Evolutionary conservation across 2,797 vertebrate genomes (phyloP).

Genomic region (Sitta carolinensis): DNA sequence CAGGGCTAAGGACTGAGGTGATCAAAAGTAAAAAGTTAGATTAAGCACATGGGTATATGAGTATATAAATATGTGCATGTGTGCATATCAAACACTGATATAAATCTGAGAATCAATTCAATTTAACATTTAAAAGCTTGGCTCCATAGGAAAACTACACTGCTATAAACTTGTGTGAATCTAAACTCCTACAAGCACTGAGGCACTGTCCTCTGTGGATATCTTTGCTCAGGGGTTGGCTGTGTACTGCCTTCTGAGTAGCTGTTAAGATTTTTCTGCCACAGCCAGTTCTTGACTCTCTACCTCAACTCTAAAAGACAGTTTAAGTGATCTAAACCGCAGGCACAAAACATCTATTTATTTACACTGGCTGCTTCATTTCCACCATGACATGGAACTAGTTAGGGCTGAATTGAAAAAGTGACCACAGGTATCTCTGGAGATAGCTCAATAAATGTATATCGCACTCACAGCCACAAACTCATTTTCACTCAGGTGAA

Average conservation of each 20-base stretch:
- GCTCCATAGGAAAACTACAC: not conserved
- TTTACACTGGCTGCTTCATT: not conserved
- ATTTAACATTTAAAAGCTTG: not conserved
- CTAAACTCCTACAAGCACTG: not conserved
- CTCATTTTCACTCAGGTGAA: not conserved
- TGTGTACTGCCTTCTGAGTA: rapidly evolving
- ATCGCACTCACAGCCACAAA: not conserved
- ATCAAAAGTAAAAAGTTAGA: slow-evolving; percentile 19
- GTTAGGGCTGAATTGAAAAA: not conserved
- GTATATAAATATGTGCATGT: not conserved
- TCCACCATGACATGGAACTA: not conserved
- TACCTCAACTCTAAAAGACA: not conserved
- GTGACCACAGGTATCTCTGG: not conserved
- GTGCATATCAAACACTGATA: not conserved
- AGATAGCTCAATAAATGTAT: not conserved
- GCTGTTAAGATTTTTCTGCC: not conserved
- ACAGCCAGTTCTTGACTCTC: not conserved
- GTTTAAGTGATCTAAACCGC: not conserved
- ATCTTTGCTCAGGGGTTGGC: not conserved
- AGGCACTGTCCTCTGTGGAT: not conserved
- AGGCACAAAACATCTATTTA: slow-evolving; percentile 15
- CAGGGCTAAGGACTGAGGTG: not conserved
- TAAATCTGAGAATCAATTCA: not conserved
- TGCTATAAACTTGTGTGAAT: not conserved
- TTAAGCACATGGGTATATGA: not conserved